Evolutionary conservation across 2,888 invertebrate genomes (phyloP).

Genomic region (Chrysopilus asiliformis): DNA sequence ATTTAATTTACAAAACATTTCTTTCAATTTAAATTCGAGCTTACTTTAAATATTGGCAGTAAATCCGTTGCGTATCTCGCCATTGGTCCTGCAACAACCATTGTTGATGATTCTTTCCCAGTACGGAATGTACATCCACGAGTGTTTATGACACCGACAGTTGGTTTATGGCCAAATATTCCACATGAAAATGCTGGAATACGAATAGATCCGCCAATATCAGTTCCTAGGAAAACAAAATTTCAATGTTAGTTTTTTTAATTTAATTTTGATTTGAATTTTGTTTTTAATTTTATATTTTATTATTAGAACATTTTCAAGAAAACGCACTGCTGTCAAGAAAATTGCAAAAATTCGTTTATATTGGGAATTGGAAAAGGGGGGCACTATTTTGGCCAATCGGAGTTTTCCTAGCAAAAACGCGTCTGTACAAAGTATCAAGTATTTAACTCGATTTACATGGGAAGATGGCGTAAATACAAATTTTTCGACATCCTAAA

Average conservation of each 20-base stretch:
- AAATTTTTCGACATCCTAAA: neutral
- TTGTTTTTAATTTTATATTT: too few relatives aligned
- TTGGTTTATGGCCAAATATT: conserved; percentile 71
- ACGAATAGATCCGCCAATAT: conserved; percentile 93
- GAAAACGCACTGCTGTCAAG: too few relatives aligned
- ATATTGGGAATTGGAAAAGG: neutral
- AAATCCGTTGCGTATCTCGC: conserved; percentile 67
- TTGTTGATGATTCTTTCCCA: conserved; percentile 53
- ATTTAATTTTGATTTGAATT: too few relatives aligned
- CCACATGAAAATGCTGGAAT: conserved; percentile 81
- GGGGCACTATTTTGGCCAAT: too few relatives aligned
- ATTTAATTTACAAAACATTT: neutral
- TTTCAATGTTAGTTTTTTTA: too few relatives aligned
- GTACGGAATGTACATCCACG: conserved; percentile 56
- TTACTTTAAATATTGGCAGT: conserved; percentile 55
- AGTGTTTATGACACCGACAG: conserved; percentile 42
- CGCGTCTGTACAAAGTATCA: too few relatives aligned
- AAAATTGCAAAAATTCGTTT: too few relatives aligned
- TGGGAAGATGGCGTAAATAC: too few relatives aligned
- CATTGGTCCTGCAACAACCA: conserved; percentile 76
- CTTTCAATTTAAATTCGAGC: too few relatives aligned
- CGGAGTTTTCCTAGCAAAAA: too few relatives aligned
- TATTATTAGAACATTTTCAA: too few relatives aligned
- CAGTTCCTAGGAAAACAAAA: conserved; percentile 54
- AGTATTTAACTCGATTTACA: too few relatives aligned